A percentile compares a stretch with the other conserved stretches of the same genome.
Conservation (phyloP, 2,797 vertebrate species). For the Denticeps clupeoides region DNA sequence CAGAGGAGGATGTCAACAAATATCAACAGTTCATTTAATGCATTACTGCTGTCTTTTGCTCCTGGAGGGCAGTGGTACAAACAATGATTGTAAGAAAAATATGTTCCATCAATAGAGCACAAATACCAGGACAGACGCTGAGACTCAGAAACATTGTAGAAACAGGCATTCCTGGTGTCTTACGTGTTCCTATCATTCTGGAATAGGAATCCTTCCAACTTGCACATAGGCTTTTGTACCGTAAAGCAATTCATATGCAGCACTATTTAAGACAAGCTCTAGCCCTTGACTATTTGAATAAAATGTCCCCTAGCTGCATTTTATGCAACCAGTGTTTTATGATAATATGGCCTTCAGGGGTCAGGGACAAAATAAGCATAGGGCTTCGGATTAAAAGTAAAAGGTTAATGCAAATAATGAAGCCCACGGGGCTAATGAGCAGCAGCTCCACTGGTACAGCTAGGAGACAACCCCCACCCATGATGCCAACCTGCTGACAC, state of each 20-base stretch:
- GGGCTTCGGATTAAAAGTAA: constrained; percentile 14
- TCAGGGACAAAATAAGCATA: constrained; percentile 14
- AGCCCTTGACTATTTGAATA: constrained; percentile 1
- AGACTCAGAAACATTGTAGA: too few species aligned
- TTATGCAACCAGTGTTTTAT: constrained; percentile 7
- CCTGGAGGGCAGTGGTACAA: too few species aligned
- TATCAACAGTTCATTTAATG: constrained; percentile 11
- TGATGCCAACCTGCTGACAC: constrained; percentile 6
- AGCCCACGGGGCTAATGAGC: constrained; percentile 12
- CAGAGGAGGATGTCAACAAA: constrained; percentile 16
- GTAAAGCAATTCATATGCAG: not conserved
- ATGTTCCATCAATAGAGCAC: too few species aligned
- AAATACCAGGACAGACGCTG: too few species aligned
- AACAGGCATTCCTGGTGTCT: too few species aligned
- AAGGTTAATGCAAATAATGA: constrained; percentile 34
- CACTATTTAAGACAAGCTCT: not conserved
- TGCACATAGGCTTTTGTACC: not conserved
- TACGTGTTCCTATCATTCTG: too few species aligned
- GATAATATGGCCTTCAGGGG: constrained; percentile 16
- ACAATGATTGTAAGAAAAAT: too few species aligned
- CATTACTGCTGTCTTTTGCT: too few species aligned
- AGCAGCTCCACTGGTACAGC: too few species aligned
- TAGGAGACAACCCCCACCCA: not conserved
- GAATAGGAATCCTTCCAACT: too few species aligned
- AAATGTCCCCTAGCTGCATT: not conserved